Conservation (phyloP, 2,113 vertebrate genomes). For the Centropus unirufus region DNA sequence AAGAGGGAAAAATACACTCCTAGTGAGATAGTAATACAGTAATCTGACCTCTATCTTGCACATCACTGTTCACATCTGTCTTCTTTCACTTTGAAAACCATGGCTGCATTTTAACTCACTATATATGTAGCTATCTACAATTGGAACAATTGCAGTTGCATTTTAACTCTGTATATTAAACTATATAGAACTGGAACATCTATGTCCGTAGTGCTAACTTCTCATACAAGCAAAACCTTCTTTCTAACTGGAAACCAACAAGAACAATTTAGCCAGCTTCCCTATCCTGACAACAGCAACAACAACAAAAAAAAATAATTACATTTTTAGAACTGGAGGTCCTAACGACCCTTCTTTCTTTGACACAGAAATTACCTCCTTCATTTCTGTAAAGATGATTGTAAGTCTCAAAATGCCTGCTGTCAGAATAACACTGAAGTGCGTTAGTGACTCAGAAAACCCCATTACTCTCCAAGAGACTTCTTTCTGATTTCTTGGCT, state of each 20-base stretch:
- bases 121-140: not conserved
- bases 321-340: not conserved
- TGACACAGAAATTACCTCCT: conserved; percentile 1
- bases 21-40: not conserved
- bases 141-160: not conserved
- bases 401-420: not conserved
- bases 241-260: not conserved
- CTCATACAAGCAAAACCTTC: not conserved
- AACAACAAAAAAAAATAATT: not conserved
- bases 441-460: conserved; percentile 34
- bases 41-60: not conserved
- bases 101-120: not conserved
- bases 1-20: not conserved
- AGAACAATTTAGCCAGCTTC: not conserved
- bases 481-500: not conserved
- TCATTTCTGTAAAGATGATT: not conserved
- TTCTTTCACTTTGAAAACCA: not conserved
- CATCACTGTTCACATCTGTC: not conserved
- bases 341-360: conserved; percentile 3
- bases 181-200: not conserved
- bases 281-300: not conserved
- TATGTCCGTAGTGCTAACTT: not conserved
- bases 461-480: not conserved
- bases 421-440: not conserved
- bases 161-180: not conserved